Evolutionary conservation across 2,888 invertebrate genomes (phyloP).

Genomic region (Hipparchia sbordonii): DNA sequence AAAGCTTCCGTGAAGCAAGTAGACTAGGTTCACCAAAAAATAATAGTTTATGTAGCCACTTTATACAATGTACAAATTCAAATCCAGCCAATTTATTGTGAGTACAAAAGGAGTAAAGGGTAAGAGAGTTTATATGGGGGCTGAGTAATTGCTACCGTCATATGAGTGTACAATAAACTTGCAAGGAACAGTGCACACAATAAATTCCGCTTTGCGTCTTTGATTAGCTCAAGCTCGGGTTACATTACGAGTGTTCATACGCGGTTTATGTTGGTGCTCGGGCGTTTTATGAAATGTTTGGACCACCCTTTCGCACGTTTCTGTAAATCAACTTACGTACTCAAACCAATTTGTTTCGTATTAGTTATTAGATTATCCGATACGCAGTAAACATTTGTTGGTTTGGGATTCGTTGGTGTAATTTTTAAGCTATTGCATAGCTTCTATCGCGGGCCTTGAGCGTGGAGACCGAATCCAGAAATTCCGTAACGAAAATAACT

Average conservation of each 20-base stretch:
- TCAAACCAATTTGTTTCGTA: background rate
- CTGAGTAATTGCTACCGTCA: slow-evolving; percentile 78
- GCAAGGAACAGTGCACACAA: slow-evolving; percentile 75
- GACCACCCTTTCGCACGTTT: slow-evolving; percentile 63
- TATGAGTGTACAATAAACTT: slow-evolving; percentile 76
- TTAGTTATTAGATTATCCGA: background rate
- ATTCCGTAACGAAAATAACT: too few species aligned
- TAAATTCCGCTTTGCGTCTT: slow-evolving; percentile 79
- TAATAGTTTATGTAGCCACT: background rate
- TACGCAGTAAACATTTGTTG: background rate
- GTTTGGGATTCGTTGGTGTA: too few species aligned
- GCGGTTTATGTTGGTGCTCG: slow-evolving; percentile 53
- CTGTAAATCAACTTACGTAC: slow-evolving; percentile 5
- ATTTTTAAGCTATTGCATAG: too few species aligned
- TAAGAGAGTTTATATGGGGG: slow-evolving; percentile 60
- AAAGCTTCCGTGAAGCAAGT: background rate
- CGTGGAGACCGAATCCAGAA: too few species aligned
- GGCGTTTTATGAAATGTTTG: slow-evolving; percentile 57
- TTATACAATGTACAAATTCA: slow-evolving; percentile 12
- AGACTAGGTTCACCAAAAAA: background rate
- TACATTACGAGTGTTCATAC: slow-evolving; percentile 66
- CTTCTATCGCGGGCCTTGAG: too few species aligned
- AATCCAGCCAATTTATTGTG: slow-evolving; percentile 36
- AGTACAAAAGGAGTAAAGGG: slow-evolving; percentile 44
- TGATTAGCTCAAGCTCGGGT: slow-evolving; percentile 76